These are phyloP conservation scores for Ormyrus thymus DNA, from an alignment of 2,888 invertebrate species.

Conservation along the genomic window DNA sequence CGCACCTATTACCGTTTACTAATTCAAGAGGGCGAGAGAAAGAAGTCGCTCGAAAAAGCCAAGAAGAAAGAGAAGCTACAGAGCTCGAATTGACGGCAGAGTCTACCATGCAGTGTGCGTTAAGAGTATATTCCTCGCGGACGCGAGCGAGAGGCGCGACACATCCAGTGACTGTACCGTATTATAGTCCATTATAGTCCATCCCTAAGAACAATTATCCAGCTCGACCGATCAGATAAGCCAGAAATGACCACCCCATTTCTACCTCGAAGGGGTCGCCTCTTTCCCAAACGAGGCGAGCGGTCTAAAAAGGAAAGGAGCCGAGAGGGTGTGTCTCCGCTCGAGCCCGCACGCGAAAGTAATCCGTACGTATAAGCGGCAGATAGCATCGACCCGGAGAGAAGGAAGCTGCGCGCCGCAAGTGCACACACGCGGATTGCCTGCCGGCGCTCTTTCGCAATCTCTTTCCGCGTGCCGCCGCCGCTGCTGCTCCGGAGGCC, in stretches of 20 bases:
- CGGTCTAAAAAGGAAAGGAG: conserved; percentile 16
- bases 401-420: not conserved
- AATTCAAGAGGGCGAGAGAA: too few relatives aligned
- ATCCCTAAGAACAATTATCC: not conserved
- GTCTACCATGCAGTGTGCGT: too few relatives aligned
- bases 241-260: not conserved
- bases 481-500: too few relatives aligned
- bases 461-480: not conserved
- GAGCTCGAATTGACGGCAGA: too few relatives aligned
- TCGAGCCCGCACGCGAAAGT: not conserved
- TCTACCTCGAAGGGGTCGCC: not conserved
- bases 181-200: not conserved
- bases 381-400: conserved; percentile 19
- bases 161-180: not conserved
- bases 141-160: not conserved
- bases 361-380: not conserved
- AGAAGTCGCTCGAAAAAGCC: too few relatives aligned
- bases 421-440: not conserved
- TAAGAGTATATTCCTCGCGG: too few relatives aligned
- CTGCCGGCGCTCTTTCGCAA: not conserved
- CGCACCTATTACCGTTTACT: too few relatives aligned
- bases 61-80: too few relatives aligned
- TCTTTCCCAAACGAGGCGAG: not conserved
- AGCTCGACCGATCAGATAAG: not conserved
- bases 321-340: conserved; percentile 12